Conservation (phyloP, 2,113 vertebrate species). For the Gasterosteus aculeatus region DNA sequence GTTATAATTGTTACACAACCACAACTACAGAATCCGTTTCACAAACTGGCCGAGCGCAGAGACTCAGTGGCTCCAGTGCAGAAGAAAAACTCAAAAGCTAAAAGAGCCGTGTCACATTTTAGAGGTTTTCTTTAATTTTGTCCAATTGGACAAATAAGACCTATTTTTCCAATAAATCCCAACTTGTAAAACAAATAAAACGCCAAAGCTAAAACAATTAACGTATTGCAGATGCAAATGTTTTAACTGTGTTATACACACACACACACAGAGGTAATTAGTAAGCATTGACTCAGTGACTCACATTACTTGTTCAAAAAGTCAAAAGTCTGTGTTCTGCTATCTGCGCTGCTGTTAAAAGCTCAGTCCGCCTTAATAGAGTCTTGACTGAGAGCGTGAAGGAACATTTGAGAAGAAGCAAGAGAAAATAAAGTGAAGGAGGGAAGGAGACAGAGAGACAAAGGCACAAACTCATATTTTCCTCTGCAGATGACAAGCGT, state of each 20-base stretch:
- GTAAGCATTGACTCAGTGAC: neutral
- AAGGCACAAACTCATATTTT: conserved; percentile 73
- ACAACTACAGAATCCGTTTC: neutral
- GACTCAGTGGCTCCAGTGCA: neutral
- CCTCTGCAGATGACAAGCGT: conserved; percentile 75
- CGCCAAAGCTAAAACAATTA: neutral
- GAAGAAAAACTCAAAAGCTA: too few species aligned
- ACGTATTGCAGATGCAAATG: neutral
- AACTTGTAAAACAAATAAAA: neutral
- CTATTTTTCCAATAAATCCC: neutral
- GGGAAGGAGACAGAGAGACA: conserved; percentile 61
- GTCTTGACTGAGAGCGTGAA: conserved; percentile 20
- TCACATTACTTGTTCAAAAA: neutral
- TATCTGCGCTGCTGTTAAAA: neutral
- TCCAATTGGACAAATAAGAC: neutral
- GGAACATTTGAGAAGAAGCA: conserved; percentile 13
- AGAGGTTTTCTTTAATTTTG: neutral
- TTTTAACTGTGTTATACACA: neutral
- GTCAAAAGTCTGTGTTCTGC: neutral
- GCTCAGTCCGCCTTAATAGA: neutral
- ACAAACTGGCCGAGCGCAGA: neutral
- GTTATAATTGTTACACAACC: neutral
- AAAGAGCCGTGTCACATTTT: neutral
- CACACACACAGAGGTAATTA: neutral
- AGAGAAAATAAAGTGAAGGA: conserved; percentile 42